Conservation (phyloP, 2,797 vertebrate genomes). For the Micromesistius poutassou region DNA sequence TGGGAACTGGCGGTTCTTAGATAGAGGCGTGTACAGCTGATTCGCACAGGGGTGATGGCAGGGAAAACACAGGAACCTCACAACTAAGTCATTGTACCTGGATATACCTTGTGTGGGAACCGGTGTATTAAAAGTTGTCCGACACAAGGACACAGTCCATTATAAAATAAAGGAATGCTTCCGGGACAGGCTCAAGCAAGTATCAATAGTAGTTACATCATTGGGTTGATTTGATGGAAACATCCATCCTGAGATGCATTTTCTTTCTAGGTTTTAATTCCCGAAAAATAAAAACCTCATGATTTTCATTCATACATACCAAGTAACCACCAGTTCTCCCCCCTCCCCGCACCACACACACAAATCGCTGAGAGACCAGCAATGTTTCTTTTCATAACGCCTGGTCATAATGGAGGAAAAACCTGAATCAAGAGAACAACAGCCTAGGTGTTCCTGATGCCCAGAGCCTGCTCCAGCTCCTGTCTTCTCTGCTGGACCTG, state of each 20-base stretch:
- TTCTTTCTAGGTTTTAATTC: slow-evolving; percentile 27
- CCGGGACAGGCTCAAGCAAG: slow-evolving; percentile 39
- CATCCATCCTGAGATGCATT: slow-evolving; percentile 20
- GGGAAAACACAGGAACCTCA: not conserved
- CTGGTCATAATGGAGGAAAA: not conserved
- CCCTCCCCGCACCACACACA: slow-evolving; percentile 19
- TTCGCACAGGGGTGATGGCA: too few species aligned
- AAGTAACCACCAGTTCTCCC: not conserved
- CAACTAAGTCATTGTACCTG: not conserved
- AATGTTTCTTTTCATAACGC: slow-evolving; percentile 11
- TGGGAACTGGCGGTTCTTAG: not conserved
- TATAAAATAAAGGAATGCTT: slow-evolving; percentile 60
- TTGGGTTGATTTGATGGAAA: slow-evolving; percentile 20
- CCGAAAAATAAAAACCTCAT: slow-evolving; percentile 26
- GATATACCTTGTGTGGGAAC: not conserved
- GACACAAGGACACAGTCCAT: slow-evolving; percentile 19
- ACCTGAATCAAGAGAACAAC: not conserved
- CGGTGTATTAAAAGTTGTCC: slow-evolving; percentile 36
- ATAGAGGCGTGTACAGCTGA: not conserved
- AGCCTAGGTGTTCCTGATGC: slow-evolving; percentile 96
- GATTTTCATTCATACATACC: slow-evolving; percentile 32
- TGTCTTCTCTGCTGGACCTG: slow-evolving; percentile 97
- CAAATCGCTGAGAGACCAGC: slow-evolving; percentile 28
- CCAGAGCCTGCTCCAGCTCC: slow-evolving; percentile 96
- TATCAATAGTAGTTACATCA: slow-evolving; percentile 31